Conservation (phyloP, 2,797 vertebrate genomes). For the Ataeniobius toweri region DNA sequence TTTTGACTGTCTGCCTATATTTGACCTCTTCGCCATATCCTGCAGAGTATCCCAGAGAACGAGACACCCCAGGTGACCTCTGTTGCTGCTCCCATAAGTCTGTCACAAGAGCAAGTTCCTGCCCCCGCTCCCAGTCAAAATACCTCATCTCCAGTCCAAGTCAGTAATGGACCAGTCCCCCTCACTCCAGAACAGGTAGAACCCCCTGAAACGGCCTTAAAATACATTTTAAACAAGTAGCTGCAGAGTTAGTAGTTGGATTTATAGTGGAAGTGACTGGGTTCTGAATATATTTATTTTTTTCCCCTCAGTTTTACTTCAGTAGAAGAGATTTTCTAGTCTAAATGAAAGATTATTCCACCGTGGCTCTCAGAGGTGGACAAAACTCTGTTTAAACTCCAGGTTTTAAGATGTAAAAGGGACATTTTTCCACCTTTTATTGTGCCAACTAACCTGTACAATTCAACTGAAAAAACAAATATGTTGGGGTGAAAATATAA, state of each 20-base stretch:
- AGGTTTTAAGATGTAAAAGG: neutral
- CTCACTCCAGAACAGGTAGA: conserved; percentile 75
- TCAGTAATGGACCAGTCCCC: conserved; percentile 39
- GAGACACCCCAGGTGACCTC: conserved; percentile 37
- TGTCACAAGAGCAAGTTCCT: conserved; percentile 37
- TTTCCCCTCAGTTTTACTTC: neutral
- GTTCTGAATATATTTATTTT: neutral
- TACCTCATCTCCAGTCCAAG: conserved; percentile 31
- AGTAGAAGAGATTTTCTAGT: neutral
- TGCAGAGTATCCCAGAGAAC: conserved; percentile 77
- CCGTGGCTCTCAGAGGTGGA: neutral
- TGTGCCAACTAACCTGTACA: neutral
- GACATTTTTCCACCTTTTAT: neutral
- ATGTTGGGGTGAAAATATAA: neutral
- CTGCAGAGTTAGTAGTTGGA: neutral
- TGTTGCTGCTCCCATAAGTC: conserved; percentile 23
- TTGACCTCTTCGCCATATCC: conserved; percentile 16
- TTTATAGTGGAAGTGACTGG: neutral
- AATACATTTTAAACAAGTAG: neutral
- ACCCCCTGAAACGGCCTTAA: neutral
- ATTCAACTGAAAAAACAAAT: neutral
- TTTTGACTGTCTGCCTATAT: neutral
- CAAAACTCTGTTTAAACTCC: neutral
- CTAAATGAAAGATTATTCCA: neutral
- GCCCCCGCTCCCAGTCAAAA: conserved; percentile 32